Conservation (phyloP, 2,797 vertebrate genomes). For the Danio tinwini region DNA sequence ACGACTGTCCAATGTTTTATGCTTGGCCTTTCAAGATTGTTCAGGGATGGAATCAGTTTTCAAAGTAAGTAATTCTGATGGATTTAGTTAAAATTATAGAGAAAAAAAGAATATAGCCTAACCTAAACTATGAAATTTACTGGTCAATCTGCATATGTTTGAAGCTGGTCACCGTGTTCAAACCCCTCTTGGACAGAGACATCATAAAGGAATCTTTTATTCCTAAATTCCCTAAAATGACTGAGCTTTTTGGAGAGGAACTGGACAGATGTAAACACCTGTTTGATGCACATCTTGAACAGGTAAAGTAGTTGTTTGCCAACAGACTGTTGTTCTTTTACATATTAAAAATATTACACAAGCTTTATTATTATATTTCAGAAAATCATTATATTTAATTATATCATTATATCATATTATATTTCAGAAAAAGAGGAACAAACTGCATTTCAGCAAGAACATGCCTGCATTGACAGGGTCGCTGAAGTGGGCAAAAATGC, state of each 20-base stretch:
- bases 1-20: conserved; percentile 78
- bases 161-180: conserved; percentile 81
- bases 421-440: conserved; percentile 66
- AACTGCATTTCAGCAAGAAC: conserved; percentile 76
- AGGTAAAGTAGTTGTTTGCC: conserved; percentile 68
- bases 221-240: conserved; percentile 76
- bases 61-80: conserved; percentile 74
- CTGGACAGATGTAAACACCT: conserved; percentile 79
- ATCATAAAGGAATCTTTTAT: conserved; percentile 81
- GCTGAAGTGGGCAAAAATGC: conserved; percentile 81
- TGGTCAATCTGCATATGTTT: conserved; percentile 45
- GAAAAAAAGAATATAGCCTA: background rate
- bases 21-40: conserved; percentile 80
- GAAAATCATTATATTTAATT: too few relatives aligned
- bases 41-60: conserved; percentile 81
- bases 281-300: conserved; percentile 72
- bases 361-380: background rate
- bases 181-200: conserved; percentile 81
- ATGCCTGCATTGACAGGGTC: conserved; percentile 80
- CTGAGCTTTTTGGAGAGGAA: conserved; percentile 79
- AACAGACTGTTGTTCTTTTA: background rate
- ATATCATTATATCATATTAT: conserved; percentile 47
- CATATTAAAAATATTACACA: background rate
- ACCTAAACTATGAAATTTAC: background rate
- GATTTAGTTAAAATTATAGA: too few relatives aligned